Conservation (phyloP, 64 coral and sea anemone genomes). For the Stichodactyla helianthus region DNA sequence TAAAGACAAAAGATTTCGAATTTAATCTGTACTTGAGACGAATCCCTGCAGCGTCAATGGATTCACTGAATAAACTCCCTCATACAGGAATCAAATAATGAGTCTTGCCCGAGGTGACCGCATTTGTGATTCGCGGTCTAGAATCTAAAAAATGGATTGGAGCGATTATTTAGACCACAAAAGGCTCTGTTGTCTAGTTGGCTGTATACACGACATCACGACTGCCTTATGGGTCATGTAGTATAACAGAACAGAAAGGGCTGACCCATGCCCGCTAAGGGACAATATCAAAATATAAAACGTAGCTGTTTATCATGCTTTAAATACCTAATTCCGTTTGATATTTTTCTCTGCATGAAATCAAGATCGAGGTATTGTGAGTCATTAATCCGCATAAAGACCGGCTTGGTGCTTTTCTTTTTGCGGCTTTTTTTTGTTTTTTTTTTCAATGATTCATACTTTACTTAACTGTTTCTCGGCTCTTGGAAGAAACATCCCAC, state of each 20-base stretch:
- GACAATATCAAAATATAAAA: neutral
- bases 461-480: neutral
- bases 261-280: neutral
- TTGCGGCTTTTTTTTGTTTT: slow-evolving; percentile 11
- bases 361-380: neutral
- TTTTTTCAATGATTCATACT: neutral
- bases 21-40: slow-evolving; percentile 4
- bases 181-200: neutral
- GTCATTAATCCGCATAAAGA: neutral
- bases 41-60: neutral
- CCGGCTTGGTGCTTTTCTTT: neutral
- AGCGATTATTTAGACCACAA: neutral
- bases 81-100: neutral
- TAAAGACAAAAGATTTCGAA: neutral
- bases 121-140: neutral
- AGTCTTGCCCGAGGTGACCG: neutral
- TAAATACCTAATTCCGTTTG: neutral
- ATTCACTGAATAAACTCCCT: neutral
- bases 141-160: neutral
- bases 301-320: neutral
- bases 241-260: neutral
- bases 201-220: neutral
- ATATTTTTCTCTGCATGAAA: neutral
- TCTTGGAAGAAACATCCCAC: neutral
- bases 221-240: neutral